Base-by-base conservation (phyloP, 2,797 vertebrate species). In the Sphenopsis melanotis region DNA sequence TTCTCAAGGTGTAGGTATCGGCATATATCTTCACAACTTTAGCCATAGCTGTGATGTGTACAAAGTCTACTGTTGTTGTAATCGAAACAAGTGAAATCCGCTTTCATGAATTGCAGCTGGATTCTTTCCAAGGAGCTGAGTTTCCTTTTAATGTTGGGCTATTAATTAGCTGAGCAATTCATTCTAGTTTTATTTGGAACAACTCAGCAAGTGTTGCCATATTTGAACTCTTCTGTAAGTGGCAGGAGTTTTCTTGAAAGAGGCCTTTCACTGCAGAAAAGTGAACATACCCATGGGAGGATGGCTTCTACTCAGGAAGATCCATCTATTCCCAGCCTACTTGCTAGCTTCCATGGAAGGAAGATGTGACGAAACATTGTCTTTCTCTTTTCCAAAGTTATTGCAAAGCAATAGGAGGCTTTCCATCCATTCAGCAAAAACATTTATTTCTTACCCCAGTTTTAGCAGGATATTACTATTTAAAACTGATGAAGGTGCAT, bases 161-260 rank as follows among this genome's bases (percentile, higher is more conserved):
- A 89, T 94, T 95, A 94, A 92, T 91, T 91, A 88, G 72, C 49
- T 72, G 70, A 93, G 83, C 83, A 81, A 86, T 91, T 96, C 2
- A 8, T 86, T 94, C 61, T 41, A 27, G 80, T 87, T 86, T 88
- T 81, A 39, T 83, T 93, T 64, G 74, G 66, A 91, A 69, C 76
- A 87, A 84, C 80, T 69, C 61, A 32, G 55, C 1, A 4, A 91
- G 37, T 69, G 61, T 94, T 94, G 63, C 70, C 32, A 1, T 86
- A 77, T 81, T 75, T 61, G 77, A 91, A 72, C 50, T 83, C 57
- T 44, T 72, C 61, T 57, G 21, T 57, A 79, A 88, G 55, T 50
- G 56, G 29, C 63, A 72, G 57, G 37, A 93, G 42, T 79, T 72
- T 81, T 88, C 44, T 24, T 75, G 69, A 80, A 87, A 87, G 55